Evolutionary conservation across 1,140 invertebrate genomes (phyloP), one percentile per base, ranked within the genome.

Genomic region (Cheumatopsyche charites): DNA sequence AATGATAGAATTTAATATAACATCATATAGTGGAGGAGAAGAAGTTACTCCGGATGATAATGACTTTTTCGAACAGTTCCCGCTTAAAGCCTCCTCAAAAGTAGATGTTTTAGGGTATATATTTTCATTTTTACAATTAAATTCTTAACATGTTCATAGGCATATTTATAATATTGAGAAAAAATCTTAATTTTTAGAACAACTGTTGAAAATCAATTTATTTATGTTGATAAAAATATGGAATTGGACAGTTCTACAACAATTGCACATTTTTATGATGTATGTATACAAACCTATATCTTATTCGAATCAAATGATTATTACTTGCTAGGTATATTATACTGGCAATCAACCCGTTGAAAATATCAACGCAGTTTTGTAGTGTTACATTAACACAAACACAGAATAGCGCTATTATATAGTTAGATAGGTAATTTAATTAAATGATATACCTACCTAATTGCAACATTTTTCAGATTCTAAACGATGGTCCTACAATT

Each of bases 401-500:
- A n/a, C n/a, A n/a, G n/a, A n/a, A n/a, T n/a, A n/a, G n/a, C n/a
- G n/a, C n/a, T n/a, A n/a, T n/a, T n/a, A n/a, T n/a, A n/a, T n/a
- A n/a, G n/a, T n/a, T n/a, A n/a, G n/a, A n/a, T 43, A 43, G n/a
- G n/a, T 7, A n/a, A 43, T 7, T 43, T 43, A n/a, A 43, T 23
- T 12, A 13, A 61, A 23, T 21, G 12, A 2, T 61, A 23, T 3
- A 61, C 2, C 7, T 13, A 61, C 23, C 12, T 61, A 13, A 23
- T 61, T 61, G 19, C 55, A 61, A 61, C 12, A 13, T 15, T 67
- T 67, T 67, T 47, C 47, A 68, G 66, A 55, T 68, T 36, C 55
- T 55, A 55, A 68, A 68, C 26, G 23, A 55, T 17, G 66, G 66
- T 11, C 49, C 45, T 4, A 36, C 66, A 13, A 15, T 45, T 29